A percentile compares a stretch with the other conserved stretches of the same genome.
Conservation (phyloP, 2,113 vertebrate genomes). For the Gobius niger region DNA sequence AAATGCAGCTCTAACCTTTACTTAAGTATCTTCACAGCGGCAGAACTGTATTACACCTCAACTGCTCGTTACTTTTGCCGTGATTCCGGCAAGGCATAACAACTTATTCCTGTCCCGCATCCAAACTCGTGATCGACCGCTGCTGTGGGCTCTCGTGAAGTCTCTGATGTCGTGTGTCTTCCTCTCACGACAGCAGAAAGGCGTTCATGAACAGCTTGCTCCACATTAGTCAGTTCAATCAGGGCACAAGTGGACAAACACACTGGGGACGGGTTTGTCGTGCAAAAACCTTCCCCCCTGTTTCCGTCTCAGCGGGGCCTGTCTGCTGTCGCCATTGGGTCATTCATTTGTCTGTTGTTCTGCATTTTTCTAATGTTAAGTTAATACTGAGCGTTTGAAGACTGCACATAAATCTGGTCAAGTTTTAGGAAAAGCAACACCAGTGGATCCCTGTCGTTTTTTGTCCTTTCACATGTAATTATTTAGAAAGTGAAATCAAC, state of each 20-base stretch:
- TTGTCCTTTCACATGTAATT: no score
- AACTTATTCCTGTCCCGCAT: slow-evolving; percentile 9
- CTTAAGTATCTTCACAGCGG: no score
- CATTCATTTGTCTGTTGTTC: not conserved
- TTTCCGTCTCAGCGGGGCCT: slow-evolving; percentile 36
- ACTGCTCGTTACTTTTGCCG: no score
- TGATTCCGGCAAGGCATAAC: not conserved
- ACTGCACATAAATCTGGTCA: no score
- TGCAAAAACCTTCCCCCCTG: slow-evolving; percentile 49
- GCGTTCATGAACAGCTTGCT: slow-evolving; percentile 63
- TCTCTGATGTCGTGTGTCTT: slow-evolving; percentile 35
- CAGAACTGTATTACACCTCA: no score
- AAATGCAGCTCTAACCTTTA: no score
- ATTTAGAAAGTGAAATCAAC: no score
- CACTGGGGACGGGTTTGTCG: slow-evolving; percentile 56
- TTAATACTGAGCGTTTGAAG: no score
- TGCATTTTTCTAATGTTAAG: not conserved
- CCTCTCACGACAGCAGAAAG: slow-evolving; percentile 51
- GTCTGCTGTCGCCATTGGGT: slow-evolving; percentile 35
- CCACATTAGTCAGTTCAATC: slow-evolving; percentile 66
- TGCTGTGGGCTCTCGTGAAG: slow-evolving; percentile 13
- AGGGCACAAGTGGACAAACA: slow-evolving; percentile 56
- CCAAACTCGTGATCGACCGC: slow-evolving; percentile 1
- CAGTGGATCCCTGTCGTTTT: no score
- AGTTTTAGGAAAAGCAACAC: no score